Conservation (phyloP, 2,888 invertebrate genomes). For the Meganola albula region DNA sequence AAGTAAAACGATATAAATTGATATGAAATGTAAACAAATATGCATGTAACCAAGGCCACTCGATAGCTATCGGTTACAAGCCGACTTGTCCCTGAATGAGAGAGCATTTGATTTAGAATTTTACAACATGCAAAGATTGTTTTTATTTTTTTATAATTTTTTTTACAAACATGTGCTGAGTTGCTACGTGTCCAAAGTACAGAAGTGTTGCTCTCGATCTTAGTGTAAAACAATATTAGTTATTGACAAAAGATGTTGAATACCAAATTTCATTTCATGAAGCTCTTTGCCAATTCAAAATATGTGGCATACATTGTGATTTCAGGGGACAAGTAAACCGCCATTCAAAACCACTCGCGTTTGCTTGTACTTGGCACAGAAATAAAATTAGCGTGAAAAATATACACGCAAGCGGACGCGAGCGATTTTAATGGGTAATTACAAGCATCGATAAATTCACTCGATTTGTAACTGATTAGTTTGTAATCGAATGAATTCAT, state of each 20-base stretch:
- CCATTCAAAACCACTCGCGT: constrained; percentile 24
- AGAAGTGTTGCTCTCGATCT: constrained; percentile 50
- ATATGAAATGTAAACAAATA: constrained; percentile 60
- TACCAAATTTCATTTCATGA: constrained; percentile 42
- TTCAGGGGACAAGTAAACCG: constrained; percentile 32
- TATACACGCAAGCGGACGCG: constrained; percentile 17
- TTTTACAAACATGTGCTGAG: constrained; percentile 46
- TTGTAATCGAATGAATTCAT: not conserved
- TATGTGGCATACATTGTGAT: constrained; percentile 46
- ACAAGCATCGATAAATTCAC: constrained; percentile 30
- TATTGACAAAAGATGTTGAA: constrained; percentile 40
- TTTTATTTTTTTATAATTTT: constrained; percentile 26
- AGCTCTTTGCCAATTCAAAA: constrained; percentile 50
- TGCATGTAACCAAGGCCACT: constrained; percentile 70
- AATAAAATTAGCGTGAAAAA: constrained; percentile 13
- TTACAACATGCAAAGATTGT: constrained; percentile 33
- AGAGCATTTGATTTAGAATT: constrained; percentile 44
- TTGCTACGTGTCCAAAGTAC: constrained; percentile 56
- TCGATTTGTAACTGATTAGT: constrained; percentile 8
- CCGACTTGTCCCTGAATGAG: constrained; percentile 56
- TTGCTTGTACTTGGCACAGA: constrained; percentile 13
- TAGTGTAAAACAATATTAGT: constrained; percentile 32
- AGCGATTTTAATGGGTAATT: constrained; percentile 21
- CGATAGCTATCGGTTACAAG: constrained; percentile 63
- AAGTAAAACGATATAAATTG: constrained; percentile 44